Evolutionary conservation across 1,140 invertebrate genomes (phyloP).

Genomic region (Bemisia tabaci): DNA sequence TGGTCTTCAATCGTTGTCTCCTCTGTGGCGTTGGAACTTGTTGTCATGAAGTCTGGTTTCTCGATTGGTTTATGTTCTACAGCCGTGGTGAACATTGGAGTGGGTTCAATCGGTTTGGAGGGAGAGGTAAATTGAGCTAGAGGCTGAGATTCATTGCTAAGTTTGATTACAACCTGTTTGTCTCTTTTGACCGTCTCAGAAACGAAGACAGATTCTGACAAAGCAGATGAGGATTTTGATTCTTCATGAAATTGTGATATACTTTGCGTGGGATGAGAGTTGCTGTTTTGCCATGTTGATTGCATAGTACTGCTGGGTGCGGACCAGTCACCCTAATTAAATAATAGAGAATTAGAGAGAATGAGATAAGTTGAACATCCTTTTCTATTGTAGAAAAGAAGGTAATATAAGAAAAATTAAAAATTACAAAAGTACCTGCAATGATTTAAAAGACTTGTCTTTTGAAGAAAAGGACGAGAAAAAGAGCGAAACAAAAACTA

Average conservation of each 20-base stretch:
- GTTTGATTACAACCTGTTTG: conserved; percentile 20
- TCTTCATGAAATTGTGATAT: background rate
- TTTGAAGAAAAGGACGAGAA: too few species aligned
- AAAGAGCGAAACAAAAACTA: too few species aligned
- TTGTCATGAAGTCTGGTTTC: background rate
- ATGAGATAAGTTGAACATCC: too few species aligned
- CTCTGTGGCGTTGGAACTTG: background rate
- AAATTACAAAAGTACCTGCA: too few species aligned
- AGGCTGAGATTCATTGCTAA: background rate
- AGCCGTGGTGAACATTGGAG: background rate
- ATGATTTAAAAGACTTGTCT: too few species aligned
- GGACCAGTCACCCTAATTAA: background rate
- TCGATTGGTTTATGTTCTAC: background rate
- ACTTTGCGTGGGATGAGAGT: background rate
- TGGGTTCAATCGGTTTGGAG: background rate
- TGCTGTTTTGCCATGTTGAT: background rate
- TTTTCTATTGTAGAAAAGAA: too few species aligned
- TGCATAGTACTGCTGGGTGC: background rate
- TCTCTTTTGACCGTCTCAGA: conserved; percentile 19
- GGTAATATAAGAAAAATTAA: too few species aligned
- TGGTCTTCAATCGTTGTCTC: conserved; percentile 30
- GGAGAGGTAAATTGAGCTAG: background rate
- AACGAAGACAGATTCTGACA: conserved; percentile 10
- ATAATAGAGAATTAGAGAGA: background rate
- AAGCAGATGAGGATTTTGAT: background rate